Conservation (phyloP, 2,113 vertebrate species). For the Atherinomorus stipes region DNA sequence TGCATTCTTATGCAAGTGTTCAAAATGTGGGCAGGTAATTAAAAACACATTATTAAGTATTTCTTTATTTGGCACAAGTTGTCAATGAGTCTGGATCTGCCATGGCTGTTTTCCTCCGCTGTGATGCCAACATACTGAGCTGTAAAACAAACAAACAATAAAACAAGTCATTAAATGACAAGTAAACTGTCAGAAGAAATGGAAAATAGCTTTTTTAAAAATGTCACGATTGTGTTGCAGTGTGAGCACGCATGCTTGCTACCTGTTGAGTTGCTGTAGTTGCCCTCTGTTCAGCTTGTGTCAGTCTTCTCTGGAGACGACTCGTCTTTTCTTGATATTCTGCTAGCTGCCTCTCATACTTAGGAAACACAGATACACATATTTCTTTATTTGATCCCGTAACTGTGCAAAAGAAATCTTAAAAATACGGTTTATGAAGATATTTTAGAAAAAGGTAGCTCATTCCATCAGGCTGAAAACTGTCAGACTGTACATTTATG, state of each 20-base stretch:
- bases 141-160: conserved; percentile 55
- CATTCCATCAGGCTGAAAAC: neutral
- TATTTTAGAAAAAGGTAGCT: neutral
- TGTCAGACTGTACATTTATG: too few relatives aligned
- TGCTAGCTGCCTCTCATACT: conserved; percentile 88
- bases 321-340: conserved; percentile 88
- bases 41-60: neutral
- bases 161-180: neutral
- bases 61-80: neutral
- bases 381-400: neutral
- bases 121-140: conserved; percentile 84
- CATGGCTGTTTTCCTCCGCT: conserved; percentile 84
- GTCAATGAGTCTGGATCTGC: conserved; percentile 79
- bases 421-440: too few relatives aligned
- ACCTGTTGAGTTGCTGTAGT: conserved; percentile 89
- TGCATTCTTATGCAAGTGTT: neutral
- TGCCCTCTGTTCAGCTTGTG: conserved; percentile 89
- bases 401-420: too few relatives aligned
- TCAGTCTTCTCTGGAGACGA: conserved; percentile 89
- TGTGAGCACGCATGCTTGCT: conserved; percentile 8
- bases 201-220: neutral
- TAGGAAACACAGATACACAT: conserved; percentile 9
- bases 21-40: neutral
- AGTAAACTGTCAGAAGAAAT: conserved; percentile 7
- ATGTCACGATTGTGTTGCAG: neutral